Percentiles rank a stretch among this genome's conserved stretches.
Conservation (phyloP, 1,140 invertebrate genomes). For the Zelostemma sp. region DNA sequence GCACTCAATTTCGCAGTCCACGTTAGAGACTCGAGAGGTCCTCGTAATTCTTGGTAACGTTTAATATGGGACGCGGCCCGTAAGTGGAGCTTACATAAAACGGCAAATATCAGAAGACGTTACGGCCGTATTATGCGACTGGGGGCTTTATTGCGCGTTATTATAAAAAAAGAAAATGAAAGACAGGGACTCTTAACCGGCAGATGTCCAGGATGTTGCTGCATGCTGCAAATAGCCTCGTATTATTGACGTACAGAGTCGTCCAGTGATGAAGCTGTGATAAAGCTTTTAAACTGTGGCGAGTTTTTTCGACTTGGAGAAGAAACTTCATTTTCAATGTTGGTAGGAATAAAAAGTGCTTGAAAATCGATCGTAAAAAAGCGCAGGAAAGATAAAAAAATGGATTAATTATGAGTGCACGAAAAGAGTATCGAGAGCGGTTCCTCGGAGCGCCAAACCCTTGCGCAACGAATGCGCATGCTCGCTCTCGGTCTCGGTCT, state of each 20-base stretch:
- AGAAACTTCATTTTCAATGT: no score
- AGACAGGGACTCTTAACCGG: slow-evolving; percentile 43
- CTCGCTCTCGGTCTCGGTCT: slow-evolving; percentile 42
- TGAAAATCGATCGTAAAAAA: background rate
- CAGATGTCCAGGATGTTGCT: slow-evolving; percentile 64
- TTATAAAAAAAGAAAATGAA: slow-evolving; percentile 46
- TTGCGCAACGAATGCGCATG: slow-evolving; percentile 47
- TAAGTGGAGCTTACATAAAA: slow-evolving; percentile 63
- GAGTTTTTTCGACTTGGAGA: no score
- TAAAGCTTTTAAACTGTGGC: slow-evolving; percentile 24
- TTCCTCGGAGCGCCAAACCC: slow-evolving; percentile 53
- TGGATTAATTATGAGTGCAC: slow-evolving; percentile 39
- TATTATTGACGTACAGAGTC: background rate
- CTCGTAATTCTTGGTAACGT: slow-evolving; percentile 62
- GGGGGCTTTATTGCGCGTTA: slow-evolving; percentile 57
- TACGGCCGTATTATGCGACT: slow-evolving; percentile 64
- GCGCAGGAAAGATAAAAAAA: no score
- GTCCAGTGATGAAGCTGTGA: slow-evolving; percentile 6
- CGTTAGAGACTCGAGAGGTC: slow-evolving; percentile 28
- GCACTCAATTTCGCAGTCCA: slow-evolving; percentile 48
- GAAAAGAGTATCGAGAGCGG: slow-evolving; percentile 40
- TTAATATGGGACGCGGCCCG: slow-evolving; percentile 62
- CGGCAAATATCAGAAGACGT: slow-evolving; percentile 64
- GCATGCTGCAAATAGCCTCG: slow-evolving; percentile 42
- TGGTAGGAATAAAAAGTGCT: slow-evolving; percentile 30